Conservation (phyloP, 2,797 vertebrate genomes). For the Spinus olivaceus region DNA sequence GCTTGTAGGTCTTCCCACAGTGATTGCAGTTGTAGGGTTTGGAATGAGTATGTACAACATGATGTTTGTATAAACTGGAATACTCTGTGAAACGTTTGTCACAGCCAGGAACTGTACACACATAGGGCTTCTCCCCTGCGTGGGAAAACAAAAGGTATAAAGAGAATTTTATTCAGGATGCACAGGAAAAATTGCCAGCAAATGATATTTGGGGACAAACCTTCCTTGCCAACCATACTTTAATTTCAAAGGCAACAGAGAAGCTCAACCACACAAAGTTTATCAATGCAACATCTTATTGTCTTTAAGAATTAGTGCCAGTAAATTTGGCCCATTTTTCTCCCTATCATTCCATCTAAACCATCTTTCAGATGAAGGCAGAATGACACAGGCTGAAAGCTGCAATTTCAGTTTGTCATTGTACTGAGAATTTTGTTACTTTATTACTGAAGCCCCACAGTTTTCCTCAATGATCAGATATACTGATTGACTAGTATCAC, state of each 20-base stretch:
- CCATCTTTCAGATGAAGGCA: background rate
- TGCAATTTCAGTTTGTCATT: background rate
- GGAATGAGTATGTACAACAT: slow-evolving; percentile 97
- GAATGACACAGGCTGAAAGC: background rate
- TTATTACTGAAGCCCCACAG: background rate
- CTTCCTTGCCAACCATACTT: background rate
- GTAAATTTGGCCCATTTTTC: background rate
- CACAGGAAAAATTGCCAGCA: background rate
- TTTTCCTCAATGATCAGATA: background rate
- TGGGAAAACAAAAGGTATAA: background rate
- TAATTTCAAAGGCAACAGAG: background rate
- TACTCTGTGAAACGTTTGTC: slow-evolving; percentile 99
- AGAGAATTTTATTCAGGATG: background rate
- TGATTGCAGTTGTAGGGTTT: slow-evolving; percentile 99
- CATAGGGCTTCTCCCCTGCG: slow-evolving; percentile 96
- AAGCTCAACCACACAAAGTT: background rate
- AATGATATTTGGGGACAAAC: background rate
- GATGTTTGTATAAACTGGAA: slow-evolving; percentile 98
- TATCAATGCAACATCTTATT: background rate
- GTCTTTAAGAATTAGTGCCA: background rate
- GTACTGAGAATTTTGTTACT: background rate
- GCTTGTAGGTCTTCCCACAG: slow-evolving; percentile 98
- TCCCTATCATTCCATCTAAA: background rate
- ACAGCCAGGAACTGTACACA: slow-evolving; percentile 97
- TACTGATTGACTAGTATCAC: background rate